Conservation (phyloP, 1,140 invertebrate species). For the Eurosta solidaginis region DNA sequence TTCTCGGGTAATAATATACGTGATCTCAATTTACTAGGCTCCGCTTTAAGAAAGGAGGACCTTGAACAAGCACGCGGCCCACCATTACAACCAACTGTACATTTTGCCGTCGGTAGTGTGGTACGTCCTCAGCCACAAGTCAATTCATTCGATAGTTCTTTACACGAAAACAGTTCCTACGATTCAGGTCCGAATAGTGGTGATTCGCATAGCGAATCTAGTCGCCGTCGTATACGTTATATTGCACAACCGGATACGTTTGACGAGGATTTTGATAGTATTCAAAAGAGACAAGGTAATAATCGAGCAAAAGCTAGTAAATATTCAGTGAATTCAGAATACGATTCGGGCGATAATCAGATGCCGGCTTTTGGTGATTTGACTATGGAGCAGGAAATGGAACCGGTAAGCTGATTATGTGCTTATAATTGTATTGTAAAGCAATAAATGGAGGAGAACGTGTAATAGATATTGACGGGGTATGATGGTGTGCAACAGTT, state of each 20-base stretch:
- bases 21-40: conserved; percentile 20
- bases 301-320: conserved; percentile 50
- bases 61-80: not conserved
- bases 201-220: conserved; percentile 42
- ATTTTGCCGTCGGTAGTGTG: conserved; percentile 52
- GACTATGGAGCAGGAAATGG: conserved; percentile 60
- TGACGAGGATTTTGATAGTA: conserved; percentile 49
- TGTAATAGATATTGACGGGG: too few species aligned
- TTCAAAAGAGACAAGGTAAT: conserved; percentile 36
- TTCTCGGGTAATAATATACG: conserved; percentile 25
- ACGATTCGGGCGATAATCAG: conserved; percentile 39
- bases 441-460: too few species aligned
- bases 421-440: not conserved
- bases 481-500: too few species aligned
- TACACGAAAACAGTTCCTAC: conserved; percentile 29
- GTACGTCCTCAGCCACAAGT: conserved; percentile 40
- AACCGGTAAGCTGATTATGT: conserved; percentile 48
- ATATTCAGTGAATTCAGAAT: conserved; percentile 41
- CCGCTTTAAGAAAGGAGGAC: not conserved
- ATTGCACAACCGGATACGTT: conserved; percentile 40
- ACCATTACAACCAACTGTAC: conserved; percentile 37
- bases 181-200: conserved; percentile 27
- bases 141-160: not conserved
- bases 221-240: conserved; percentile 45
- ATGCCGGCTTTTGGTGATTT: conserved; percentile 64